Conservation (phyloP, 2,888 invertebrate species). For the Pinctada fucata region DNA sequence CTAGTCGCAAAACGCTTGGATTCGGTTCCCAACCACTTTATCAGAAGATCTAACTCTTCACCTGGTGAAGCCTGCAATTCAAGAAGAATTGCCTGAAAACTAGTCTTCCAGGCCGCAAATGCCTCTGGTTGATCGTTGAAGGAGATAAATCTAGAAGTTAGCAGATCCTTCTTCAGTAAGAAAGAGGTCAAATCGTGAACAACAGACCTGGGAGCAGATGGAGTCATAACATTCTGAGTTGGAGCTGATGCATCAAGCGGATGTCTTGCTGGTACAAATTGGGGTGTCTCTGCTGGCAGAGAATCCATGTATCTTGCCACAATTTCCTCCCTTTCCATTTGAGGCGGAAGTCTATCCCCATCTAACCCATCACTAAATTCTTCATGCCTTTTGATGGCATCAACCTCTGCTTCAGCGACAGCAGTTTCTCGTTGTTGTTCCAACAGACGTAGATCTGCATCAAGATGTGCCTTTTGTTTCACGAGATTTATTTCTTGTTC, state of each 20-base stretch:
- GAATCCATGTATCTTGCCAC: neutral
- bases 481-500: conserved; percentile 3
- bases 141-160: conserved; percentile 28
- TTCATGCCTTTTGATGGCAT: conserved; percentile 12
- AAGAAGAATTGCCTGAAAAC: conserved; percentile 29
- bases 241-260: neutral
- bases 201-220: neutral
- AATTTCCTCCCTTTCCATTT: conserved; percentile 7
- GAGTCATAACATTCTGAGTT: too few relatives aligned
- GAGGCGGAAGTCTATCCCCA: neutral
- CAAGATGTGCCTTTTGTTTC: conserved; percentile 11
- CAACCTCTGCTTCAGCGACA: conserved; percentile 22
- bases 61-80: conserved; percentile 27
- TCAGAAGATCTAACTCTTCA: conserved; percentile 38
- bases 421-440: too few relatives aligned
- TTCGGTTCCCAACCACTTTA: conserved; percentile 36
- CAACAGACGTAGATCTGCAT: too few relatives aligned
- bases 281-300: neutral
- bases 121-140: conserved; percentile 32
- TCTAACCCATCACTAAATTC: neutral
- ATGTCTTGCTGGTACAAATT: neutral
- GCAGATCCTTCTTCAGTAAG: conserved; percentile 35
- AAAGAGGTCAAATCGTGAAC: conserved; percentile 27
- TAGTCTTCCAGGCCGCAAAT: conserved; percentile 34
- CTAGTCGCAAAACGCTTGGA: conserved; percentile 28